phyloP scores from a whole-genome alignment of 1,140 invertebrate species.

The Musca vetustissima region DNA sequence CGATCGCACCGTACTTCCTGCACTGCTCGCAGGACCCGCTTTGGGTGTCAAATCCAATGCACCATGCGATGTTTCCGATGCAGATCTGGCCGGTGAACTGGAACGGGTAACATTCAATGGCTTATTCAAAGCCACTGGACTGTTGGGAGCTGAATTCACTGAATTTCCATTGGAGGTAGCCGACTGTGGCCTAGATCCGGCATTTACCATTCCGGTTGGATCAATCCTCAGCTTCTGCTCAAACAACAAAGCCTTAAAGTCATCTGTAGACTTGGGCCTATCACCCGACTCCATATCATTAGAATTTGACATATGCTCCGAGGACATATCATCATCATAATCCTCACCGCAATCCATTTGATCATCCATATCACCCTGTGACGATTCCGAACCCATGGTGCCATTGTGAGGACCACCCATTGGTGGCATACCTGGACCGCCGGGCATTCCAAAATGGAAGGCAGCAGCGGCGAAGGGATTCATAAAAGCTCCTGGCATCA shows the following conservation, averaged over 20 bases:
- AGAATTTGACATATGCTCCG: conserved; percentile 45
- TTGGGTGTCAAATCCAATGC: conserved; percentile 63
- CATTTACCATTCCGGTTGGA: conserved; percentile 41
- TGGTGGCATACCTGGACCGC: conserved; percentile 44
- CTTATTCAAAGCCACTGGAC: conserved; percentile 33
- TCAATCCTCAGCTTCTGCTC: conserved; percentile 52
- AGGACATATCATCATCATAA: conserved; percentile 48
- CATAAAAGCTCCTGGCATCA: conserved; percentile 59
- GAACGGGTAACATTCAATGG: conserved; percentile 33
- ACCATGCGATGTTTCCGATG: conserved; percentile 60
- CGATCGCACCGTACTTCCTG: conserved; percentile 29
- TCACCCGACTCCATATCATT: conserved; percentile 37
- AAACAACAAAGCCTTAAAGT: conserved; percentile 49
- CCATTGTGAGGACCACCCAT: conserved; percentile 57
- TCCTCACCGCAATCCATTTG: conserved; percentile 63
- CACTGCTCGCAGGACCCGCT: conserved; percentile 33
- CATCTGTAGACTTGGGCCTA: conserved; percentile 44
- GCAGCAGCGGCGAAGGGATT: conserved; percentile 58
- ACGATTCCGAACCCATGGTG: conserved; percentile 53
- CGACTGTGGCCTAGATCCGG: conserved; percentile 37
- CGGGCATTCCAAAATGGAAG: conserved; percentile 62
- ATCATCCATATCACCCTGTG: conserved; percentile 66
- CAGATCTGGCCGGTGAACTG: conserved; percentile 51
- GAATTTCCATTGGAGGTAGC: conserved; percentile 46
- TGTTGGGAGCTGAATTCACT: conserved; percentile 39